Evolutionary conservation across 1,140 invertebrate genomes (phyloP).

Genomic region (Bombus haemorrhoidalis): DNA sequence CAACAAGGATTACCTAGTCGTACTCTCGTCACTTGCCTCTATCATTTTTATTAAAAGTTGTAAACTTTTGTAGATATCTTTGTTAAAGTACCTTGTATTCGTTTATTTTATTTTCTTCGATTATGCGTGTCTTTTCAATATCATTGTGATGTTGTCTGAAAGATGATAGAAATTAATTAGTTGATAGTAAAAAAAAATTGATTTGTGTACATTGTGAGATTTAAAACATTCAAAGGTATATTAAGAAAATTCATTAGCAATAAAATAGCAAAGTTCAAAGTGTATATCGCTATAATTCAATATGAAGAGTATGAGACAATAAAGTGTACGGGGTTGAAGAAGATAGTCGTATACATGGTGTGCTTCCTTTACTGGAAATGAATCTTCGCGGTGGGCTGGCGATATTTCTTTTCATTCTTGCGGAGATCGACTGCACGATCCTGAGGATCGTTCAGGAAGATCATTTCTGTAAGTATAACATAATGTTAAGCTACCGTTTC

Average conservation of each 20-base stretch:
- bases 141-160: background rate
- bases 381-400: slow-evolving; percentile 66
- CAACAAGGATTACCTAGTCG: slow-evolving; percentile 49
- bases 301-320: slow-evolving; percentile 39
- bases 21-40: background rate
- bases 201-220: background rate
- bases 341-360: slow-evolving; percentile 7
- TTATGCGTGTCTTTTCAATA: slow-evolving; percentile 11
- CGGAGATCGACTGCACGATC: slow-evolving; percentile 64
- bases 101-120: background rate
- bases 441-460: slow-evolving; percentile 69
- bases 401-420: slow-evolving; percentile 67
- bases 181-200: background rate
- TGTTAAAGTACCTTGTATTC: background rate
- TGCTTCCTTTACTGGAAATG: slow-evolving; percentile 51
- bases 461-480: slow-evolving; percentile 69
- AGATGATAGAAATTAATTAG: slow-evolving; percentile 4
- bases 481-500: background rate
- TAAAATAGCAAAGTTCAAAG: background rate
- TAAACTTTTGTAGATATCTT: background rate
- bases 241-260: no score
- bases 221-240: background rate
- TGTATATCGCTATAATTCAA: background rate
- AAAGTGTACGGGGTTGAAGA: background rate
- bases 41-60: background rate